Conservation (phyloP, 2,888 invertebrate species). For the Pachliopta kotzebuea region DNA sequence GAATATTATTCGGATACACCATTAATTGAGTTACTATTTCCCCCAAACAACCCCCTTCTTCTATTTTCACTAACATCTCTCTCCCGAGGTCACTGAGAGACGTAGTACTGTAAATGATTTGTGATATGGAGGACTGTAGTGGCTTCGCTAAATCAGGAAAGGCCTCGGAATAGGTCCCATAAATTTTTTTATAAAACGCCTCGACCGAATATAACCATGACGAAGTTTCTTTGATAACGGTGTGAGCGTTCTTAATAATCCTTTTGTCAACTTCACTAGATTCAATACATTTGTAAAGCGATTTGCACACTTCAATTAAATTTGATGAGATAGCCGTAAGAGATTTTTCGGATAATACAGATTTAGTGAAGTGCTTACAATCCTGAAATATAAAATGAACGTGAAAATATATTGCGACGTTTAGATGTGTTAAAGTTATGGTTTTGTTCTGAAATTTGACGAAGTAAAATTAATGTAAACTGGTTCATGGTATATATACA, state of each 20-base stretch:
- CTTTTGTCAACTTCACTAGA: conserved; percentile 38
- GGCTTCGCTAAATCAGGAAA: conserved; percentile 91
- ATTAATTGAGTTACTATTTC: conserved; percentile 68
- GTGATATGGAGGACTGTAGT: conserved; percentile 83
- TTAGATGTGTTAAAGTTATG: not conserved
- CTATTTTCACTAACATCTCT: conserved; percentile 62
- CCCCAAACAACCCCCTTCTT: conserved; percentile 49
- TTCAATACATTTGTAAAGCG: conserved; percentile 42
- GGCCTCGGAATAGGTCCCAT: conserved; percentile 79
- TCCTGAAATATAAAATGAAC: conserved; percentile 52
- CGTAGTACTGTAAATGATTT: conserved; percentile 83
- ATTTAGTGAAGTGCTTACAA: conserved; percentile 70
- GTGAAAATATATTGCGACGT: not conserved
- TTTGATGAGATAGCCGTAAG: conserved; percentile 47
- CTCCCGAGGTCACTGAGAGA: conserved; percentile 76
- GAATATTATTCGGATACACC: conserved; percentile 69
- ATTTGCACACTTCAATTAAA: conserved; percentile 44
- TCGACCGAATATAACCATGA: conserved; percentile 79
- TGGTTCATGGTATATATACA: too few relatives aligned
- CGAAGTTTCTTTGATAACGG: conserved; percentile 61
- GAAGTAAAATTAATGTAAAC: too few relatives aligned
- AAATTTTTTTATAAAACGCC: conserved; percentile 78
- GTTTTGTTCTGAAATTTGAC: too few relatives aligned
- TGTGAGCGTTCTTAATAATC: conserved; percentile 44
- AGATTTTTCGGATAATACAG: conserved; percentile 58